Base-by-base conservation (phyloP, 2,888 invertebrate species). In the Bellardia pandia region DNA sequence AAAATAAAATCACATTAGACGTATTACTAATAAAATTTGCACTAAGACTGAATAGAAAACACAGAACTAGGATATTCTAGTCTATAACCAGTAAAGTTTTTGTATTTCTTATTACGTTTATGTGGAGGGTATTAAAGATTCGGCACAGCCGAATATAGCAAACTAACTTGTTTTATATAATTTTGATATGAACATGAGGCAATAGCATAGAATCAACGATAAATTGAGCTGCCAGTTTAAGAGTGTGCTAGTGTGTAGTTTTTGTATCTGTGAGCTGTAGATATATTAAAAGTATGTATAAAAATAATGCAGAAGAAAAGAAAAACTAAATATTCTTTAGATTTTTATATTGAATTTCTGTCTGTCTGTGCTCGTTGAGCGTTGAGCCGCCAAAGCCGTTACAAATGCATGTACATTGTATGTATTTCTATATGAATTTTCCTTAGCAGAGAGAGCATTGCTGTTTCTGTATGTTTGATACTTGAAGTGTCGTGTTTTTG, bases 301-400 rank as follows among this genome's bases (percentile, higher is more conserved):
- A 16, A 37, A 40, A 51, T 23, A 62, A 42, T 58, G 62, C 60
- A 62, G 5, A 77, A 64, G 56, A 62, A 71, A 16, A 62, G 58
- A 58, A 60, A 74, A 30, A 72, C 56, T 23, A 74, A 58, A 37
- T 80, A 76, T 79, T 76, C 81, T 80, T 77, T 77, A 60, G 81
- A 77, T 66, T 72, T 74, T 60, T 58, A 30, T 62, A 71, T 66
- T 66, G 60, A 45, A 78, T 62, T 16, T 53, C n/a, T 48, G 76
- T 64, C 33, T 51, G 51, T 40, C 58, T 51, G 69, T 74, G 74
- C 83, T 68, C 64, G 78, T 78, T 84, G 80, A 66, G 84, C 71
- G 64, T 80, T 85, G 85, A 85, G 79, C 85, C 56, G 69, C 68
- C 33, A 75, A 75, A 79, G 74, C 79, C 85, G 79, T 85, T 79